phyloP scores from a whole-genome alignment of 1,140 invertebrate species.

The Eulimnadia texana region DNA sequence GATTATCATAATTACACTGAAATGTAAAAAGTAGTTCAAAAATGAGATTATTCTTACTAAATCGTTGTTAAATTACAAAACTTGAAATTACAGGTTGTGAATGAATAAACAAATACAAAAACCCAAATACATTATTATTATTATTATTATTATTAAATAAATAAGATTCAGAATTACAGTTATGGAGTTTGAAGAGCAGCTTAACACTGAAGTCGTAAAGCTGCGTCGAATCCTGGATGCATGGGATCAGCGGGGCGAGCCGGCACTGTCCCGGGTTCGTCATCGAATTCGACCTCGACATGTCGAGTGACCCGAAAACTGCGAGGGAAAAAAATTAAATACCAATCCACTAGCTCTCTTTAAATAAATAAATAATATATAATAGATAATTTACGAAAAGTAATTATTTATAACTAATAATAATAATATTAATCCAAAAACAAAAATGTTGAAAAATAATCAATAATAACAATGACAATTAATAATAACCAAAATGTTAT shows the following conservation, averaged over 20 bases:
- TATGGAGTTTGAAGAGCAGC: conserved; percentile 88
- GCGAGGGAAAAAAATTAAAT: conserved; percentile 23
- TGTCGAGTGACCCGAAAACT: conserved; percentile 90
- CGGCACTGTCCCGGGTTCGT: conserved; percentile 90
- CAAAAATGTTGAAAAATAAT: too few relatives aligned
- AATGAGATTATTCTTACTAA: too few relatives aligned
- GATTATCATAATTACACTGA: too few relatives aligned
- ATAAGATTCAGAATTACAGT: conserved; percentile 33
- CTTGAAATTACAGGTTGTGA: conserved; percentile 1
- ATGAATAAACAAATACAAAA: conserved; percentile 12
- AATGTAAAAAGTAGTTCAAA: too few relatives aligned
- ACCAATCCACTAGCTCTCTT: background rate
- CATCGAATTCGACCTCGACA: conserved; percentile 90
- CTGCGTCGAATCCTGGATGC: conserved; percentile 91
- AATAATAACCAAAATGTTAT: too few relatives aligned
- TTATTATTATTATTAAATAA: background rate
- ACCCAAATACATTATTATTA: background rate
- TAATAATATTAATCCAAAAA: too few relatives aligned
- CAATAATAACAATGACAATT: too few relatives aligned
- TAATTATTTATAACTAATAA: background rate
- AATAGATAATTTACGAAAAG: background rate
- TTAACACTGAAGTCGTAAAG: conserved; percentile 94
- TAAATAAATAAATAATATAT: conserved; percentile 10
- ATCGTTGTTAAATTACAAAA: too few relatives aligned
- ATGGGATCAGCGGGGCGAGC: conserved; percentile 88